Percentiles rank a stretch among this genome's conserved stretches.
Evolutionary conservation across 2,797 vertebrate species (phyloP).

Genomic region (Gephyroberyx darwinii): DNA sequence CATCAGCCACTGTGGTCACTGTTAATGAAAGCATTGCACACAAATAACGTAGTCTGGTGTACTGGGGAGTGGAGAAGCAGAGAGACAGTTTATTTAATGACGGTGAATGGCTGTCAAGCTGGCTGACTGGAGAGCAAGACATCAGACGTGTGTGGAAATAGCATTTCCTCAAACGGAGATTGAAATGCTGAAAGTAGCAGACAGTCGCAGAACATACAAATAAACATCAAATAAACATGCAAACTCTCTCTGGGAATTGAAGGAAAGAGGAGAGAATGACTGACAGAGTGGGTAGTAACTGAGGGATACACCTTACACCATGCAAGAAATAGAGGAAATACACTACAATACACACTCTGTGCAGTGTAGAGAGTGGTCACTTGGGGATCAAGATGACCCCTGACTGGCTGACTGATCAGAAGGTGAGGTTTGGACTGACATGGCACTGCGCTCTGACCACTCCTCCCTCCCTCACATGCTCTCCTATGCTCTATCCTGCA

Average conservation of each 20-base stretch:
- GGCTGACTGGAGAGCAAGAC: conserved; percentile 29
- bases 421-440: conserved; percentile 40
- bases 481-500: conserved; percentile 11
- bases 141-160: conserved; percentile 46
- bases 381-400: neutral
- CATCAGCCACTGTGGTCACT: conserved; percentile 21
- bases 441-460: conserved; percentile 8
- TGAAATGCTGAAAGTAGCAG: conserved; percentile 17
- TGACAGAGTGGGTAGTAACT: conserved; percentile 14
- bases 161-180: conserved; percentile 27
- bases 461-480: neutral
- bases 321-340: too few relatives aligned
- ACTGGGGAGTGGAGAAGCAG: conserved; percentile 7
- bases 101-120: conserved; percentile 34
- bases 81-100: conserved; percentile 45
- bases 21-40: conserved; percentile 47
- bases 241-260: conserved; percentile 23
- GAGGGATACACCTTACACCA: neutral
- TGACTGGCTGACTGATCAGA: conserved; percentile 26
- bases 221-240: conserved; percentile 28
- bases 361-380: neutral
- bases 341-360: neutral
- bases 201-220: conserved; percentile 18
- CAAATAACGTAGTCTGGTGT: conserved; percentile 24
- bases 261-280: conserved; percentile 16